phyloP scores from a whole-genome alignment of 2,797 vertebrate species.

The Coendou prehensilis region DNA sequence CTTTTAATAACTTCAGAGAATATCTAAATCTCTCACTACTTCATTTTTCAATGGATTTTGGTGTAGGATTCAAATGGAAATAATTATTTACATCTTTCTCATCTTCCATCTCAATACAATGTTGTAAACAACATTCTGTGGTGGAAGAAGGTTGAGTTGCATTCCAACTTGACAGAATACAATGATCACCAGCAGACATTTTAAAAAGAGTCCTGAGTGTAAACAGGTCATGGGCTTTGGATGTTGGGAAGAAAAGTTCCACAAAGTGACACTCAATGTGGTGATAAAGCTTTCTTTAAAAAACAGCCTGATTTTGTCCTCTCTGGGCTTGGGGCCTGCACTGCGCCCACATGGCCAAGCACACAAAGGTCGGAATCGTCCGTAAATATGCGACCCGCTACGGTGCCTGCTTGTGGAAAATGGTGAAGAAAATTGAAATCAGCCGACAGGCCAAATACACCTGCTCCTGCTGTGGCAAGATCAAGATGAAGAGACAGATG shows the following conservation, averaged over 20 bases:
- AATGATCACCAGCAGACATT: not conserved
- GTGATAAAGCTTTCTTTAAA: not conserved
- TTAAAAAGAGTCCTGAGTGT: not conserved
- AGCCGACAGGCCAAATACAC: not conserved
- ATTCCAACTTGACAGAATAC: not conserved
- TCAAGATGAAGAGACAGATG: not conserved
- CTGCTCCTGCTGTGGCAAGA: not conserved
- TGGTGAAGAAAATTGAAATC: not conserved
- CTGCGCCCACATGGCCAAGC: too few species aligned
- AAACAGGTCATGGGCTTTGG: not conserved
- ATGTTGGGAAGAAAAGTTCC: not conserved
- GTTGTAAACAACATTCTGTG: not conserved
- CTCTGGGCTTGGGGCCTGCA: not conserved
- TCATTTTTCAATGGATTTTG: not conserved
- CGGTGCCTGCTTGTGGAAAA: not conserved
- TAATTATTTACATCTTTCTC: not conserved
- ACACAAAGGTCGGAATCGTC: not conserved
- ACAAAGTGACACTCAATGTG: not conserved
- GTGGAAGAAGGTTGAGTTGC: not conserved
- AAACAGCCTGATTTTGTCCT: not conserved
- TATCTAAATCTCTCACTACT: not conserved
- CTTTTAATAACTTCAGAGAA: not conserved
- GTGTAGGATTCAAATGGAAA: not conserved
- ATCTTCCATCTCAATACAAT: not conserved
- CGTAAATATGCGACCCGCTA: not conserved